Conservation (phyloP, 2,113 vertebrate species). For the Aptenodytes forsteri region DNA sequence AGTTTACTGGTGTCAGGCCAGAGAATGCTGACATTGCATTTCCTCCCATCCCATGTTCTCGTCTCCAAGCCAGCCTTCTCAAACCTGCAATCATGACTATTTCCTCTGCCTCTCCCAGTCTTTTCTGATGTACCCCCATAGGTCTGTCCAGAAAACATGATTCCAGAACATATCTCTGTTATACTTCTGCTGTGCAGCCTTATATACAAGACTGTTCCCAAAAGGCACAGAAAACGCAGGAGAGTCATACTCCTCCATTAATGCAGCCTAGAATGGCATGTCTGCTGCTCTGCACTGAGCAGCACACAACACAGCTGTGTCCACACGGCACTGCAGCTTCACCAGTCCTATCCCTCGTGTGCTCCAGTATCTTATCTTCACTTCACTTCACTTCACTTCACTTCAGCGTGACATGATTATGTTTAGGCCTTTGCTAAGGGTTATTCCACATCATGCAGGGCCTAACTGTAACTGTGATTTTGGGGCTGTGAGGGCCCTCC, state of each 20-base stretch:
- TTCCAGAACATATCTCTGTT: background rate
- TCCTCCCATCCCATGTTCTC: background rate
- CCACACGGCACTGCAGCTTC: background rate
- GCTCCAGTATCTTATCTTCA: background rate
- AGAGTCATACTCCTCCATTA: background rate
- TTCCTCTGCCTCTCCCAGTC: background rate
- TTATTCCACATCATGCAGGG: background rate
- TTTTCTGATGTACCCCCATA: background rate
- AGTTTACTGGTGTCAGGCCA: background rate
- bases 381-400: background rate
- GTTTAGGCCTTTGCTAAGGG: background rate
- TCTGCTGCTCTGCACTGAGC: background rate
- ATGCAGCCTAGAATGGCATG: accelerated
- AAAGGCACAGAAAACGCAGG: background rate
- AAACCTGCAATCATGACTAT: background rate
- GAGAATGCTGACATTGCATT: background rate
- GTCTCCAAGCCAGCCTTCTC: background rate
- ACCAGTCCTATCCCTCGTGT: background rate
- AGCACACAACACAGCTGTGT: background rate
- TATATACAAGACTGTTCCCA: background rate
- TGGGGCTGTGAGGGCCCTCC: background rate
- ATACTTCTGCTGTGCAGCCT: background rate
- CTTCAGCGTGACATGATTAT: background rate
- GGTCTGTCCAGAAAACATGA: background rate
- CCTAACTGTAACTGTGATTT: background rate